Percentiles rank a stretch among this genome's conserved stretches.
These are phyloP conservation scores for Hypomesus transpacificus DNA, from an alignment of 2,113 vertebrate species.

Conservation along the genomic window DNA sequence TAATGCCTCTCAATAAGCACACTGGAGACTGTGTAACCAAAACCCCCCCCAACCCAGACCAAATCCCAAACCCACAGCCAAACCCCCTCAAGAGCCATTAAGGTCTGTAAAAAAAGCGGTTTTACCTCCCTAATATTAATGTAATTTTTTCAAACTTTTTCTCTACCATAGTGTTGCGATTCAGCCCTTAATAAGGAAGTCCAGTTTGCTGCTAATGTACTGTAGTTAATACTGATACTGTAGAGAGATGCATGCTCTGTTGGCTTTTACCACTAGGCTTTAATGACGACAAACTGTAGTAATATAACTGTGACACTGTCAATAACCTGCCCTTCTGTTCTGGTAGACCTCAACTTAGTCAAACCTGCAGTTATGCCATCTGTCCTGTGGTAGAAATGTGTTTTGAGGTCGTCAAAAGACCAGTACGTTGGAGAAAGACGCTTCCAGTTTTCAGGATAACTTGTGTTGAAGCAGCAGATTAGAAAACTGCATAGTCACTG, in stretches of 20 bases:
- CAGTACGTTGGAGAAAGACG: neutral
- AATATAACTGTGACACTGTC: slow-evolving; percentile 69
- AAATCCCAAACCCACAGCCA: slow-evolving; percentile 6
- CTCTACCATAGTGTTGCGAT: slow-evolving; percentile 75
- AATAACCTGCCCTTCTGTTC: slow-evolving; percentile 67
- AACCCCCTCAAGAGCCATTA: slow-evolving; percentile 73
- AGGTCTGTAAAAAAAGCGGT: slow-evolving; percentile 81
- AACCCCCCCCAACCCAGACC: slow-evolving; percentile 74
- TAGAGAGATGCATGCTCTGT: slow-evolving; percentile 84
- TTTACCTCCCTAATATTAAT: slow-evolving; percentile 67
- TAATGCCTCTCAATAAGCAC: slow-evolving; percentile 91
- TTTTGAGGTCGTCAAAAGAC: no score
- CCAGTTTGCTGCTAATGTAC: slow-evolving; percentile 88
- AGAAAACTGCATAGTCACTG: slow-evolving; percentile 29
- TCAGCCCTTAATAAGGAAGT: slow-evolving; percentile 78
- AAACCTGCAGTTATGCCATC: no score
- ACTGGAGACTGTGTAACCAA: slow-evolving; percentile 84
- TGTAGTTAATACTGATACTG: slow-evolving; percentile 79
- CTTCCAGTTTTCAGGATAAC: slow-evolving; percentile 48
- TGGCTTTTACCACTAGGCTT: slow-evolving; percentile 82
- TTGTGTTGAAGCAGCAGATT: slow-evolving; percentile 36
- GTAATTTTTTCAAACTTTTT: slow-evolving; percentile 50
- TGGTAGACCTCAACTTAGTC: slow-evolving; percentile 47
- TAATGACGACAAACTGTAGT: slow-evolving; percentile 84
- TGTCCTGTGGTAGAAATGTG: no score